Base-by-base conservation (phyloP, 2,888 invertebrate genomes). In the Poecilus cupreus region DNA sequence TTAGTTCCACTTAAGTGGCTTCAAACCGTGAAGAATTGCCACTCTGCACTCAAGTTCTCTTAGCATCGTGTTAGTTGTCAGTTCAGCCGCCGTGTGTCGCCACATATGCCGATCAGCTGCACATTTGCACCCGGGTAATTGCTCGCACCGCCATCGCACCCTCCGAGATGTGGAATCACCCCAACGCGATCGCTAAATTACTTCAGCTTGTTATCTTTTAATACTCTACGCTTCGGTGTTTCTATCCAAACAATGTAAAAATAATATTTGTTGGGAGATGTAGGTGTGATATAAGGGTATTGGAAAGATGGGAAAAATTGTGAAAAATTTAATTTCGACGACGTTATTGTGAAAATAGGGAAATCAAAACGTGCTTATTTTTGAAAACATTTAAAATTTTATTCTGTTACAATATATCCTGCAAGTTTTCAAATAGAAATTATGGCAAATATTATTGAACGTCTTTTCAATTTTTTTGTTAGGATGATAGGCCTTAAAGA, bases 201-300 rank as follows among this genome's bases (percentile, higher is more conserved):
- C 5, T 51, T 32, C 8, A 18, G 13, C 51, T 68, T 68, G 64
- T 68, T 68, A 68, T 68, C 64, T 68, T 68, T 68, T 68, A 68
- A 68, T 68, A 68, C 64, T 32, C 6, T 37, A 2, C 26, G 60
- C 24, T 60, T 6, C 32, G 43, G 8, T 13, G 51, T 51, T 51
- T 51, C 46, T 46, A 46, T 8, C 3, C 46, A 46, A 46, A 46
- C 46, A 46, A 18, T 16, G 51, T 51, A 51, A 51, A 51, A 51
- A 51, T 51, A 51, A 51, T 18, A 51, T 51, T 51, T 68, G 32
- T 51, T 68, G 32, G 11, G 26, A 32, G 60, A 32, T 6, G 32
- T n/a, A n/a, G 54, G 54, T 13, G 16, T 26, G 13, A 24, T 60
- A 60, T 26, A 22, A 4, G 20, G 1, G 11, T 20, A 54, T 54